Percentiles rank a stretch among this genome's conserved stretches.
These are phyloP conservation scores for Acronicta alni DNA, from an alignment of 2,888 invertebrate species.

Conservation along the genomic window DNA sequence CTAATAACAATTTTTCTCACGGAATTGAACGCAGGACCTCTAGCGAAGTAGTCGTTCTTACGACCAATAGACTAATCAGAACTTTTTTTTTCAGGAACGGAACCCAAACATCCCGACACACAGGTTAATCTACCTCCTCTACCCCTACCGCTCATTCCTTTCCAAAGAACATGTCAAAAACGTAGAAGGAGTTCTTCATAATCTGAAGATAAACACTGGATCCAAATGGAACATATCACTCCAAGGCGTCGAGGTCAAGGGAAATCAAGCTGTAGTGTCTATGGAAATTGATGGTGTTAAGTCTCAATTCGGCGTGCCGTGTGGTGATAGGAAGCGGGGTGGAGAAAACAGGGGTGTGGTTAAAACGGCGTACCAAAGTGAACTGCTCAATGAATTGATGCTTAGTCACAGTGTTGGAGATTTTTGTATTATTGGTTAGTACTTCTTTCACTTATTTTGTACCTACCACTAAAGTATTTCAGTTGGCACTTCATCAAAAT, in stretches of 20 bases:
- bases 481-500: too few relatives aligned
- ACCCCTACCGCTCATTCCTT: slow-evolving; percentile 95
- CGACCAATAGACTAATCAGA: too few relatives aligned
- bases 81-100: slow-evolving; percentile 90
- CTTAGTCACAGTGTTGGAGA: slow-evolving; percentile 94
- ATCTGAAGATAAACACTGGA: slow-evolving; percentile 85
- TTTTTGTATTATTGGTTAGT: slow-evolving; percentile 94
- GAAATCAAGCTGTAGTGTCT: slow-evolving; percentile 76
- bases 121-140: slow-evolving; percentile 93
- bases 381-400: slow-evolving; percentile 93
- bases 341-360: slow-evolving; percentile 80
- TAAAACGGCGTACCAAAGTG: slow-evolving; percentile 94
- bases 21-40: too few relatives aligned
- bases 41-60: too few relatives aligned
- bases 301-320: slow-evolving; percentile 79
- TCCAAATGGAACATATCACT: slow-evolving; percentile 68
- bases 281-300: slow-evolving; percentile 79
- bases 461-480: too few relatives aligned
- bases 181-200: slow-evolving; percentile 92
- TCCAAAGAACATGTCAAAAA: slow-evolving; percentile 93
- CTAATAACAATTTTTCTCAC: too few relatives aligned
- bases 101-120: slow-evolving; percentile 91
- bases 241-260: slow-evolving; percentile 68
- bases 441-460: too few relatives aligned
- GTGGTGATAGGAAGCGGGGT: slow-evolving; percentile 72